phyloP scores from a whole-genome alignment of 1,140 invertebrate genomes.

The Bombus waltoni region DNA sequence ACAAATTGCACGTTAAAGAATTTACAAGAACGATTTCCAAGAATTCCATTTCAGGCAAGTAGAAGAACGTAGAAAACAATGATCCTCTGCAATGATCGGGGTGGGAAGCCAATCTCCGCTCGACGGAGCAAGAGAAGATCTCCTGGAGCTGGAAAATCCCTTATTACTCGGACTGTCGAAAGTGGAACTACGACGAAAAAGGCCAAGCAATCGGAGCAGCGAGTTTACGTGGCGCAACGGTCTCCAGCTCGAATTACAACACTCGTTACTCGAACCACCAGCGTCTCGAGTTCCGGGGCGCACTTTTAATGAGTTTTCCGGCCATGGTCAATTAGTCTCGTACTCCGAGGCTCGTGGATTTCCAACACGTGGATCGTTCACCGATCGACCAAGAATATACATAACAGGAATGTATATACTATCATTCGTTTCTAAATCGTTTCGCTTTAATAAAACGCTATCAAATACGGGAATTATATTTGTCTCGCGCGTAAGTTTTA shows the following conservation, averaged over 20 bases:
- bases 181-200: conserved; percentile 39
- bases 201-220: conserved; percentile 29
- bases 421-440: neutral
- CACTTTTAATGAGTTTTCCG: conserved; percentile 75
- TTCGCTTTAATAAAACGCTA: too few species aligned
- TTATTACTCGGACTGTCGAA: conserved; percentile 30
- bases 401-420: neutral
- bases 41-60: neutral
- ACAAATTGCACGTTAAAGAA: neutral
- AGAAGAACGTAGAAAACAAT: conserved; percentile 1
- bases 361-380: conserved; percentile 12
- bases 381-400: conserved; percentile 17
- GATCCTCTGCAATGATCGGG: neutral
- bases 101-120: conserved; percentile 2
- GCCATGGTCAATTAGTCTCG: conserved; percentile 75
- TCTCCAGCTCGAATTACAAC: conserved; percentile 74
- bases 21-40: neutral
- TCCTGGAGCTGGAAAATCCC: conserved; percentile 1
- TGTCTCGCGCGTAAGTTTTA: too few species aligned
- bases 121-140: neutral
- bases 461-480: too few species aligned
- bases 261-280: conserved; percentile 71
- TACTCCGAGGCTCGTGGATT: conserved; percentile 27
- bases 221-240: conserved; percentile 65
- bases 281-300: conserved; percentile 72